Conservation (phyloP, 2,888 invertebrate species). For the Acanthosepion lycidas region DNA sequence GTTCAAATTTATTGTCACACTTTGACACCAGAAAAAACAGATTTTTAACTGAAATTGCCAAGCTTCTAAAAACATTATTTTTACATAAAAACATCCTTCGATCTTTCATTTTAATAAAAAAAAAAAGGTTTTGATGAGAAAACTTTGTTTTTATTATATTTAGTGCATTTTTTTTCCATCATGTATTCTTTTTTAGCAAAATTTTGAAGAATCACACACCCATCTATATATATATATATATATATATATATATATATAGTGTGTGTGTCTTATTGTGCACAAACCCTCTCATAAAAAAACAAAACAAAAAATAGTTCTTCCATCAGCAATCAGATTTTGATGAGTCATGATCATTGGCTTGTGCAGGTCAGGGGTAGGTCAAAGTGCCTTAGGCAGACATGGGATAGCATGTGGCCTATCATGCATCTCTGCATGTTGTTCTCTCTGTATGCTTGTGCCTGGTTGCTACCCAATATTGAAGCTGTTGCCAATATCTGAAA, state of each 20-base stretch:
- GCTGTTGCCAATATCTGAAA: not conserved
- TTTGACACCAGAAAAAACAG: too few relatives aligned
- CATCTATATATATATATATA: too few relatives aligned
- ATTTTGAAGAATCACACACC: not conserved
- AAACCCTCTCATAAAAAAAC: not conserved
- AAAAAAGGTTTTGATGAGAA: too few relatives aligned
- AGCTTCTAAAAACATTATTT: too few relatives aligned
- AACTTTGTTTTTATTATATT: too few relatives aligned
- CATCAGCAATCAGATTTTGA: not conserved
- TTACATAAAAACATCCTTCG: too few relatives aligned
- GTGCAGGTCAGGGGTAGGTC: slow-evolving; percentile 33
- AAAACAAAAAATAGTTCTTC: not conserved
- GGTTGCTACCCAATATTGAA: not conserved
- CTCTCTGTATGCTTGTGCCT: not conserved
- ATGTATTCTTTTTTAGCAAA: too few relatives aligned
- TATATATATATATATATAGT: too few relatives aligned
- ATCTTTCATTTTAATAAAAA: too few relatives aligned
- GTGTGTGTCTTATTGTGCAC: not conserved
- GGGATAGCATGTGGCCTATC: not conserved
- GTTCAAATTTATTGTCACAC: too few relatives aligned
- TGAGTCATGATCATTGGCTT: not conserved
- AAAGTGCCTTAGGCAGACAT: slow-evolving; percentile 6
- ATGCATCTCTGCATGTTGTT: not conserved
- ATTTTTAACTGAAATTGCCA: too few relatives aligned
- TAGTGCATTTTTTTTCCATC: too few relatives aligned